Evolutionary conservation across 2,797 vertebrate genomes (phyloP).

Genomic region (Allobates femoralis): DNA sequence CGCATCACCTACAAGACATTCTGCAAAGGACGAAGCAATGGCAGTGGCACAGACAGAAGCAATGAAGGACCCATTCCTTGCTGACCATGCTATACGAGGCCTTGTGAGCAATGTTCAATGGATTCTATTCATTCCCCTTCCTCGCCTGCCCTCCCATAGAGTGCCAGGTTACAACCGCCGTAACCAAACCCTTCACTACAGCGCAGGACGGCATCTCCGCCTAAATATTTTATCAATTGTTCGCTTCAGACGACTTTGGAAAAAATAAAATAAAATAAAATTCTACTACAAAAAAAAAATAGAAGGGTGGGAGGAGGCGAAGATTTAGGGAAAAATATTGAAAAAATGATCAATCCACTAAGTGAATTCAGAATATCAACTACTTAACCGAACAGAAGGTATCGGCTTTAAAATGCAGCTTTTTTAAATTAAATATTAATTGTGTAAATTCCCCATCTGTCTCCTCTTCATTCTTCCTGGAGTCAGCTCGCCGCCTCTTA

Average conservation of each 20-base stretch:
- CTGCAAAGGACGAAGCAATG: slow-evolving; percentile 89
- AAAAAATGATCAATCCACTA: not conserved
- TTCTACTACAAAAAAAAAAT: not conserved
- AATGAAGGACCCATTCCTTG: slow-evolving; percentile 93
- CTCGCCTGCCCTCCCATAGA: slow-evolving; percentile 67
- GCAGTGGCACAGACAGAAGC: slow-evolving; percentile 92
- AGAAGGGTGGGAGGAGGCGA: not conserved
- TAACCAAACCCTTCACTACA: slow-evolving; percentile 71
- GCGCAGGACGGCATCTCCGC: slow-evolving; percentile 64
- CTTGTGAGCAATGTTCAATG: slow-evolving; percentile 66
- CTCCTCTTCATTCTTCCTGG: slow-evolving; percentile 39
- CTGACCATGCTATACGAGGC: slow-evolving; percentile 83
- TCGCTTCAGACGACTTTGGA: slow-evolving; percentile 46
- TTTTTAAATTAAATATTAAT: slow-evolving; percentile 57
- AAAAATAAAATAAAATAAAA: not conserved
- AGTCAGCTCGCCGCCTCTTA: slow-evolving; percentile 6
- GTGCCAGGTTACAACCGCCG: slow-evolving; percentile 69
- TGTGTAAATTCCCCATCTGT: slow-evolving; percentile 54
- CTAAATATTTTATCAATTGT: slow-evolving; percentile 79
- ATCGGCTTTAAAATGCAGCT: slow-evolving; percentile 17
- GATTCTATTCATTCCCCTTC: slow-evolving; percentile 69
- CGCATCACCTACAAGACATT: slow-evolving; percentile 92
- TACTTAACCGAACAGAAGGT: not conserved
- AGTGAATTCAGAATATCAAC: not conserved
- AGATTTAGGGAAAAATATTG: not conserved